Percentiles rank a stretch among this genome's conserved stretches.
These are phyloP conservation scores for Hyppa rectilinea DNA, from an alignment of 2,888 invertebrate genomes.

Conservation along the genomic window DNA sequence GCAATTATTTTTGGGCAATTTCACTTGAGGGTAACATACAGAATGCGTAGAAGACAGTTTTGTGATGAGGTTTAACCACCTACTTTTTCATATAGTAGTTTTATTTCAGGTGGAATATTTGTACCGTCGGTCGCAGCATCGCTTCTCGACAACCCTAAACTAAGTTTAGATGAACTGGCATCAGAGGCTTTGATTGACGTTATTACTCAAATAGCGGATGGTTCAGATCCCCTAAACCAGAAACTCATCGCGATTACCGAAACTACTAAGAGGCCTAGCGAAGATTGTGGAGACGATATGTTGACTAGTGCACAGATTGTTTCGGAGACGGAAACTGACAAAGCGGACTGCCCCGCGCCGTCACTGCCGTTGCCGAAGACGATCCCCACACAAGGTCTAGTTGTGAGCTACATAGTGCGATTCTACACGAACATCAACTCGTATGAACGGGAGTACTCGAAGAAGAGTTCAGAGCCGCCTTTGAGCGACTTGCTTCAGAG, in stretches of 20 bases:
- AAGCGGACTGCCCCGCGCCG: constrained; percentile 85
- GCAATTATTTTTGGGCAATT: neutral
- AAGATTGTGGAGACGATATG: constrained; percentile 86
- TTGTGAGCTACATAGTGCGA: constrained; percentile 86
- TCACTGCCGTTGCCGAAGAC: constrained; percentile 85
- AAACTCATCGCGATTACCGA: constrained; percentile 84
- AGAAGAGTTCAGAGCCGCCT: constrained; percentile 94
- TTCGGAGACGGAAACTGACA: constrained; percentile 81
- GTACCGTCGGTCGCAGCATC: constrained; percentile 90
- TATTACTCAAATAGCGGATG: constrained; percentile 90
- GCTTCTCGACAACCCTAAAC: constrained; percentile 88
- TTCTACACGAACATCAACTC: constrained; percentile 93
- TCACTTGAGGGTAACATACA: neutral
- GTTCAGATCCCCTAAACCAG: constrained; percentile 90
- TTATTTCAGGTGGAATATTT: constrained; percentile 87
- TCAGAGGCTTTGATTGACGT: constrained; percentile 93
- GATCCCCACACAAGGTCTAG: constrained; percentile 84
- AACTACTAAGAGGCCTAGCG: constrained; percentile 84
- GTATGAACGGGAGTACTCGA: constrained; percentile 94
- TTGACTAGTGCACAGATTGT: constrained; percentile 79
- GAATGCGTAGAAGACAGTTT: neutral
- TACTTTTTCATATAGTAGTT: constrained; percentile 20
- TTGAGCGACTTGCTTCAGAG: constrained; percentile 92
- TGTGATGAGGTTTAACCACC: neutral
- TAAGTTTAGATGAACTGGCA: constrained; percentile 90